A percentile compares a stretch with the other conserved stretches of the same genome.
Conservation (phyloP, 2,113 vertebrate genomes). For the Barbus barbus region DNA sequence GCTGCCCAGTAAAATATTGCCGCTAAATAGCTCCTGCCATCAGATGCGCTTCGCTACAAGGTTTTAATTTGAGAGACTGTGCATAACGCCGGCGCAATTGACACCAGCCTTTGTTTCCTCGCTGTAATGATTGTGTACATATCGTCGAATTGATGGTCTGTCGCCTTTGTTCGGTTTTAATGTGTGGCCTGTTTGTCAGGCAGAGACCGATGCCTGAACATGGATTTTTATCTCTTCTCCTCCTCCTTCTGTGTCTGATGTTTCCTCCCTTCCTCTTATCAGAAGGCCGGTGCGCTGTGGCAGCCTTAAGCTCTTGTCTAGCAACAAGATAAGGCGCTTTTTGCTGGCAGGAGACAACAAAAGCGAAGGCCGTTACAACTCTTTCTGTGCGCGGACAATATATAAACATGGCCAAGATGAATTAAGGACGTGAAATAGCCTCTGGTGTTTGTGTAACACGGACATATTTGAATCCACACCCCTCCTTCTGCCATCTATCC, state of each 20-base stretch:
- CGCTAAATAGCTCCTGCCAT: constrained; percentile 93
- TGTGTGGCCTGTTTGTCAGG: constrained; percentile 84
- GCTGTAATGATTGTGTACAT: constrained; percentile 92
- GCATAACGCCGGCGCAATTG: constrained; percentile 86
- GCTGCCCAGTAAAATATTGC: constrained; percentile 89
- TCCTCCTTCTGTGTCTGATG: constrained; percentile 55
- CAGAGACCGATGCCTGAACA: constrained; percentile 71
- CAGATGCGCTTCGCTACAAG: constrained; percentile 92
- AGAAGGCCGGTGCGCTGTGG: constrained; percentile 80
- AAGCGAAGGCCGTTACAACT: constrained; percentile 78
- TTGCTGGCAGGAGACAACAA: constrained; percentile 82
- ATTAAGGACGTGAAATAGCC: constrained; percentile 81
- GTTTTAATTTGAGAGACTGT: constrained; percentile 98
- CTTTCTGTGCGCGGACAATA: constrained; percentile 72
- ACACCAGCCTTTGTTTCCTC: constrained; percentile 88
- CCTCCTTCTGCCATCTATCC: constrained; percentile 37
- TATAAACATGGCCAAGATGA: constrained; percentile 57
- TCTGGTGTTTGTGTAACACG: constrained; percentile 86
- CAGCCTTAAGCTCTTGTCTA: constrained; percentile 81
- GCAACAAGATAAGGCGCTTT: constrained; percentile 84
- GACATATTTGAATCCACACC: constrained; percentile 82
- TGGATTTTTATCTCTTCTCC: constrained; percentile 76
- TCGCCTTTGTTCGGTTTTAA: constrained; percentile 83
- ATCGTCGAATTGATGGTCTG: constrained; percentile 93
- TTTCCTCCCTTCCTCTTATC: constrained; percentile 80